Evolutionary conservation across 2,888 invertebrate species (phyloP).

Genomic region (Minunthozetes semirufus): DNA sequence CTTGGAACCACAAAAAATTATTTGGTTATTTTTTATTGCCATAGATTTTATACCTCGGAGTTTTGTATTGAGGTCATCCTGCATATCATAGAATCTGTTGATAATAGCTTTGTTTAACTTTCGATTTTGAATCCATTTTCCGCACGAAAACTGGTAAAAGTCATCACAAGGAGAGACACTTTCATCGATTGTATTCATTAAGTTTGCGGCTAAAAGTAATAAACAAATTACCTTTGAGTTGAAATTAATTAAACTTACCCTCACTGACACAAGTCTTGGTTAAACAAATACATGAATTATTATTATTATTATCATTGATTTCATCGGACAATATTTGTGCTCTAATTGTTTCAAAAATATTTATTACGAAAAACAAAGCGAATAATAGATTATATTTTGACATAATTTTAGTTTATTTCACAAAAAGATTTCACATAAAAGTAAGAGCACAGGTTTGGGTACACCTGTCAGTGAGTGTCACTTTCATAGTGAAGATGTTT

Average conservation of each 20-base stretch:
- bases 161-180: constrained; percentile 70
- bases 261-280: constrained; percentile 71
- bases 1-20: constrained; percentile 43
- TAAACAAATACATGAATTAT: too few species aligned
- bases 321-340: too few species aligned
- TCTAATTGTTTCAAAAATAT: background rate
- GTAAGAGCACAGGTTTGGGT: too few species aligned
- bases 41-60: background rate
- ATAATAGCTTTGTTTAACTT: background rate
- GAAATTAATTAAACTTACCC: constrained; percentile 54
- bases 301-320: too few species aligned
- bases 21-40: too few species aligned
- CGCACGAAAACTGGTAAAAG: constrained; percentile 73
- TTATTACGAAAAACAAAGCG: too few species aligned
- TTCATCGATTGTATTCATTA: constrained; percentile 64
- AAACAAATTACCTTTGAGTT: too few species aligned
- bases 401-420: too few species aligned
- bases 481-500: too few species aligned
- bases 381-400: too few species aligned
- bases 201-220: constrained; percentile 57
- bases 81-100: constrained; percentile 2
- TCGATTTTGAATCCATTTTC: constrained; percentile 57
- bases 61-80: constrained; percentile 26
- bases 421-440: too few species aligned
- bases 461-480: too few species aligned